phyloP scores from a whole-genome alignment of 2,888 invertebrate species.

The Epistrophe eligans region DNA sequence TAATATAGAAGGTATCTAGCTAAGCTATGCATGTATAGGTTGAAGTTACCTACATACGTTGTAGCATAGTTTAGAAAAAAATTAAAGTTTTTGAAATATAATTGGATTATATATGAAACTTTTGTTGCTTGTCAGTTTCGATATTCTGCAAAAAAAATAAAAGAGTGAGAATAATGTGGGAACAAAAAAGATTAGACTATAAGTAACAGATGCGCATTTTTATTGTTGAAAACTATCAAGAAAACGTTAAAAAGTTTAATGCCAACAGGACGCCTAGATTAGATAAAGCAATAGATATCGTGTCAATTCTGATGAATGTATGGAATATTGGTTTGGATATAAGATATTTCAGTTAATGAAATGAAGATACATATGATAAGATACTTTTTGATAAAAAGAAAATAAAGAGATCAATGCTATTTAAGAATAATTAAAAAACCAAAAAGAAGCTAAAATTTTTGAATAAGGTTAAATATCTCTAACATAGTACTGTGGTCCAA shows the following conservation, averaged over 20 bases:
- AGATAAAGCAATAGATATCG: not conserved
- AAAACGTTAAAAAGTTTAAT: not conserved
- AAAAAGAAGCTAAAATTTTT: no score
- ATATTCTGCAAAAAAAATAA: not conserved
- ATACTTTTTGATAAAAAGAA: no score
- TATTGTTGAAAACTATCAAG: not conserved
- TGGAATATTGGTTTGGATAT: no score
- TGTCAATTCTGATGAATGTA: no score
- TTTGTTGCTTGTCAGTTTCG: conserved; percentile 18
- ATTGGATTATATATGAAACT: conserved; percentile 24
- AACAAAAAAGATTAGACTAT: not conserved
- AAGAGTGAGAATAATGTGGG: not conserved
- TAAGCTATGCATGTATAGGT: no score
- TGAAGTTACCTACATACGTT: not conserved
- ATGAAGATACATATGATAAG: no score
- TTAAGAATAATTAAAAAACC: no score
- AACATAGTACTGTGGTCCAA: no score
- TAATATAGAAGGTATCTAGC: not conserved
- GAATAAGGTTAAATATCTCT: no score
- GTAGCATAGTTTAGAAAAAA: not conserved
- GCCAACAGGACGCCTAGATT: not conserved
- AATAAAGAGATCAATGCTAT: no score
- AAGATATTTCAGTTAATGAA: no score
- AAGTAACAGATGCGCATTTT: conserved; percentile 1
- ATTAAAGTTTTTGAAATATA: conserved; percentile 3